Percentiles rank a stretch among this genome's conserved stretches.
These are phyloP conservation scores for Tarsius wallacei DNA, from an alignment of 2,797 vertebrate genomes.

Conservation along the genomic window DNA sequence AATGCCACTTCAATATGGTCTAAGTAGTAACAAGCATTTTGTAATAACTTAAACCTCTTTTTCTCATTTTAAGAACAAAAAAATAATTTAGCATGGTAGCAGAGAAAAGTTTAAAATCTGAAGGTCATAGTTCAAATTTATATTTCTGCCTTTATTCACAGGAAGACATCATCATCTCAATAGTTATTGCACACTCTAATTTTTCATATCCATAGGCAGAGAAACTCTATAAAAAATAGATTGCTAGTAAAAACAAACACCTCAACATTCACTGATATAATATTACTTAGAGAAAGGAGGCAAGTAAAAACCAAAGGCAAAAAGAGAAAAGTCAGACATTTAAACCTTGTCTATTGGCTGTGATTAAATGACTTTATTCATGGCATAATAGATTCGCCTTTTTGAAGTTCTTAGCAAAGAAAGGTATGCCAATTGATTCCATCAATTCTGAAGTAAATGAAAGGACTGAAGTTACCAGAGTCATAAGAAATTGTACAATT, in stretches of 20 bases:
- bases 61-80: conserved; percentile 72
- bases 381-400: neutral
- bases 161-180: conserved; percentile 38
- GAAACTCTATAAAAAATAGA: conserved; percentile 45
- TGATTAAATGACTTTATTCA: conserved; percentile 55
- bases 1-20: conserved; percentile 59
- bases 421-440: neutral
- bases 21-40: conserved; percentile 71
- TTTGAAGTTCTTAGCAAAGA: conserved; percentile 23
- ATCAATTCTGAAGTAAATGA: conserved; percentile 42
- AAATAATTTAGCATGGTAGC: conserved; percentile 49
- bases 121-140: conserved; percentile 63
- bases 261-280: conserved; percentile 33
- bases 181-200: neutral
- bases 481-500: neutral
- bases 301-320: conserved; percentile 57
- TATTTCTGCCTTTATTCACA: conserved; percentile 64
- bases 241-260: conserved; percentile 61
- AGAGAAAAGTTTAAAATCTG: conserved; percentile 47
- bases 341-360: neutral
- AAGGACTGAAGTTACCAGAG: neutral
- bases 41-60: conserved; percentile 44
- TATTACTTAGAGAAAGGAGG: neutral
- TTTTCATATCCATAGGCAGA: conserved; percentile 51
- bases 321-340: conserved; percentile 49